These are phyloP conservation scores for Upupa epops DNA, from an alignment of 2,113 vertebrate species.

Conservation along the genomic window DNA sequence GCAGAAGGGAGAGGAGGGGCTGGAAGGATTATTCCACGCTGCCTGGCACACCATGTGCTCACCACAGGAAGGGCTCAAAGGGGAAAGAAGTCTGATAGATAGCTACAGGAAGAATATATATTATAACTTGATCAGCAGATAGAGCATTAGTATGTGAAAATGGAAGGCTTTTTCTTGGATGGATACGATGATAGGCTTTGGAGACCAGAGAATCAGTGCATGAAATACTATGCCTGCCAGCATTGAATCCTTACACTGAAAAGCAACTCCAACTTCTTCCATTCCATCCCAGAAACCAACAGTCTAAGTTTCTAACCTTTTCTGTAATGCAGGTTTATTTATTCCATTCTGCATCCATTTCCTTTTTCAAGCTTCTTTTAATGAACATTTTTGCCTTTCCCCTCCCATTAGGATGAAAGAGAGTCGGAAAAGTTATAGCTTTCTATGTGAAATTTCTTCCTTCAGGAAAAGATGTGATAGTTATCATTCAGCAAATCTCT, in stretches of 20 bases:
- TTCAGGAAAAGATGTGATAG: background rate
- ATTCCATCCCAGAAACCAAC: background rate
- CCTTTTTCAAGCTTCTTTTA: too few relatives aligned
- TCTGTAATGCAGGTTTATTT: background rate
- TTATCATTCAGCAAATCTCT: background rate
- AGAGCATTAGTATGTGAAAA: background rate
- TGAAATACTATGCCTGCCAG: background rate
- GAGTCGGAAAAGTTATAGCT: background rate
- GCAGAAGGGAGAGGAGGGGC: background rate
- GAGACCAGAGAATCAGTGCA: background rate
- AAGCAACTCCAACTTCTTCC: background rate
- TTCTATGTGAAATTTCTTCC: background rate
- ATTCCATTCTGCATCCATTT: background rate
- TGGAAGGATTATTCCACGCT: too few relatives aligned
- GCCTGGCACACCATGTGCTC: background rate
- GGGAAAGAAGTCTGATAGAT: background rate
- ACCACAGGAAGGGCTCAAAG: too few relatives aligned
- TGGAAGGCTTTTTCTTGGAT: background rate
- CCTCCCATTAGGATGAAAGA: background rate
- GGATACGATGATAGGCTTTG: background rate
- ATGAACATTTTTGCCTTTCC: background rate
- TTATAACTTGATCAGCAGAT: background rate
- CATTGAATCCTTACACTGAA: background rate
- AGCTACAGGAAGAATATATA: background rate
- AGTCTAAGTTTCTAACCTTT: background rate